Evolutionary conservation across 2,113 vertebrate genomes (phyloP).

Genomic region (Ictalurus furcatus): DNA sequence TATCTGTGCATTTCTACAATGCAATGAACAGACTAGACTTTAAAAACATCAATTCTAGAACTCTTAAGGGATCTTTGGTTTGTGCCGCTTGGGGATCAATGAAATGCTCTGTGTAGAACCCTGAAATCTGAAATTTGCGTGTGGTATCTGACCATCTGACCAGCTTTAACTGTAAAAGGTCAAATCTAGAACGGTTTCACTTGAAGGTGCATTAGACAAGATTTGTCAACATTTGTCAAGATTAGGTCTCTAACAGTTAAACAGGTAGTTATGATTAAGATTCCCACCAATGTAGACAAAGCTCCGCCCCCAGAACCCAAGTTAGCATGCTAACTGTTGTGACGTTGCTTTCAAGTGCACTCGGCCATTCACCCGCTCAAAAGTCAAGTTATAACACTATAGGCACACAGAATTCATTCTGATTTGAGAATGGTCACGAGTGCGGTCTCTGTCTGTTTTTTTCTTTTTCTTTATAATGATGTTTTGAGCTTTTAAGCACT

Average conservation of each 20-base stretch:
- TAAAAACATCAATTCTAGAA: not conserved
- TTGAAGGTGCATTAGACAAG: not conserved
- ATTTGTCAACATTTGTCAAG: not conserved
- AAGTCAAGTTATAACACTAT: too few relatives aligned
- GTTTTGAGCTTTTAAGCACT: too few relatives aligned
- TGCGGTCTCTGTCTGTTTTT: too few relatives aligned
- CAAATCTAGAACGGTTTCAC: not conserved
- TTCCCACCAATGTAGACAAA: not conserved
- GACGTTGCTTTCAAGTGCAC: not conserved
- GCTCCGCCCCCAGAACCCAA: not conserved
- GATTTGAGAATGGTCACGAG: too few relatives aligned
- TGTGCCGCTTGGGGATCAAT: too few relatives aligned
- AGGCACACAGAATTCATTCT: too few relatives aligned
- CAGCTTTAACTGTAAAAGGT: not conserved
- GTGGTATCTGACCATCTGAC: too few relatives aligned
- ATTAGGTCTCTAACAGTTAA: not conserved
- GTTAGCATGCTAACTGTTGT: not conserved
- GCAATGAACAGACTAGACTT: not conserved
- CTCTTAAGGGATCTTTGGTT: not conserved
- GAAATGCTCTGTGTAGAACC: not conserved
- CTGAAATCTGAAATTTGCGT: not conserved
- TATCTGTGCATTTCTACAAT: not conserved
- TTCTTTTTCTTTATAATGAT: too few relatives aligned
- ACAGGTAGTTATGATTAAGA: not conserved
- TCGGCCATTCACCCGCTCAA: too few relatives aligned